These are phyloP conservation scores for Ceyx erithaca DNA, from an alignment of 2,797 vertebrate genomes.

Conservation along the genomic window DNA sequence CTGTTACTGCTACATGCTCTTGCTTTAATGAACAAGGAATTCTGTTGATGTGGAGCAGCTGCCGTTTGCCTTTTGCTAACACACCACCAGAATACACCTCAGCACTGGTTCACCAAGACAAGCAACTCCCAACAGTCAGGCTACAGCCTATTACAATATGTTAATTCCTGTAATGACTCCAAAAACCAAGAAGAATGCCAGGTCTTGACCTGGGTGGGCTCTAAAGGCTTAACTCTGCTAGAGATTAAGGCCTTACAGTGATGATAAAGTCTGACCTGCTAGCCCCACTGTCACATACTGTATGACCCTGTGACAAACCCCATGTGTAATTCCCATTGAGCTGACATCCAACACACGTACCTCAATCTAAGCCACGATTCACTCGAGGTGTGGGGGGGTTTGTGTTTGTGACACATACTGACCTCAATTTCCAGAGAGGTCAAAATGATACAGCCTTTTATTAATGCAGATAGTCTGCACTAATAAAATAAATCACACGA, in stretches of 20 bases:
- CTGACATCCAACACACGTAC: constrained; percentile 52
- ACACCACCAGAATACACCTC: neutral
- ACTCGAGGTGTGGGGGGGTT: constrained; percentile 53
- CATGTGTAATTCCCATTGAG: constrained; percentile 74
- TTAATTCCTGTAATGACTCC: constrained; percentile 3
- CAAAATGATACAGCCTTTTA: constrained; percentile 52
- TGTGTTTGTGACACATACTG: constrained; percentile 68
- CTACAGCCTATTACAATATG: neutral
- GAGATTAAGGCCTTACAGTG: constrained; percentile 38
- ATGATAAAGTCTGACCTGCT: constrained; percentile 64
- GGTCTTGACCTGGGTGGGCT: constrained; percentile 64
- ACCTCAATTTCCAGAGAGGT: constrained; percentile 77
- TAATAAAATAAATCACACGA: constrained; percentile 69
- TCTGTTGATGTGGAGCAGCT: neutral
- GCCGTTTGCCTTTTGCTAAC: neutral
- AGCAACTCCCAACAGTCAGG: neutral
- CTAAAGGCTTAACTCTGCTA: constrained; percentile 51
- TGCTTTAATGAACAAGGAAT: neutral
- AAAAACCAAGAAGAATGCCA: constrained; percentile 61
- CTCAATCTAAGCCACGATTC: constrained; percentile 6
- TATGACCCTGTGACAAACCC: constrained; percentile 69
- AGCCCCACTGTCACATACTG: constrained; percentile 55
- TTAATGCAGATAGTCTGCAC: neutral
- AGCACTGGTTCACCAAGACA: neutral
- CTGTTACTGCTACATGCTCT: neutral